These are phyloP conservation scores for Chaenogobius annularis DNA, from an alignment of 2,113 vertebrate species.

Conservation along the genomic window DNA sequence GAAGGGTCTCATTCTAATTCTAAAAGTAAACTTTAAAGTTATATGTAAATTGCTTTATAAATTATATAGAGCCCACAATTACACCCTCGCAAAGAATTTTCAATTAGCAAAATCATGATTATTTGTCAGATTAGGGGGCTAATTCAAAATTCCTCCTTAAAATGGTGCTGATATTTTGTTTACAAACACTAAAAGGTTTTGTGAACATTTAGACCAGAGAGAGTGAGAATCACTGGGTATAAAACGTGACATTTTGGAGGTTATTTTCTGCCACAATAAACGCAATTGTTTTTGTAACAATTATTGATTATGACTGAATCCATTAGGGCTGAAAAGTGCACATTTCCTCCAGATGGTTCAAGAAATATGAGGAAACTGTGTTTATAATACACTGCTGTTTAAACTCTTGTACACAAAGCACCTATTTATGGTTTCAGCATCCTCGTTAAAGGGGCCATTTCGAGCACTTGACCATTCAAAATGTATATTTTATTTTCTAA, in stretches of 20 bases:
- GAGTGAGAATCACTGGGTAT: neutral
- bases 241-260: constrained; percentile 3
- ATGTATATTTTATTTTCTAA: no score
- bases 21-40: no score
- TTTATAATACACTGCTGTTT: neutral
- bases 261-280: constrained; percentile 6
- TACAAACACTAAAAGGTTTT: constrained; percentile 4
- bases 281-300: neutral
- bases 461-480: no score
- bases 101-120: neutral
- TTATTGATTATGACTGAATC: constrained; percentile 6
- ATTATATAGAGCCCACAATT: no score
- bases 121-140: neutral
- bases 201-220: neutral
- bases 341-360: neutral
- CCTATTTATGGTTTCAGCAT: no score
- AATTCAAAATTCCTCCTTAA: neutral
- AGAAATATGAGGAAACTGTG: neutral
- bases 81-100: no score
- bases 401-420: no score
- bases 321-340: constrained; percentile 5
- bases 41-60: no score
- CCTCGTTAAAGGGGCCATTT: no score
- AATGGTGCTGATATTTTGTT: neutral
- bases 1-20: no score